Evolutionary conservation across 2,113 vertebrate genomes (phyloP).

Genomic region (Triplophysa siluroides): DNA sequence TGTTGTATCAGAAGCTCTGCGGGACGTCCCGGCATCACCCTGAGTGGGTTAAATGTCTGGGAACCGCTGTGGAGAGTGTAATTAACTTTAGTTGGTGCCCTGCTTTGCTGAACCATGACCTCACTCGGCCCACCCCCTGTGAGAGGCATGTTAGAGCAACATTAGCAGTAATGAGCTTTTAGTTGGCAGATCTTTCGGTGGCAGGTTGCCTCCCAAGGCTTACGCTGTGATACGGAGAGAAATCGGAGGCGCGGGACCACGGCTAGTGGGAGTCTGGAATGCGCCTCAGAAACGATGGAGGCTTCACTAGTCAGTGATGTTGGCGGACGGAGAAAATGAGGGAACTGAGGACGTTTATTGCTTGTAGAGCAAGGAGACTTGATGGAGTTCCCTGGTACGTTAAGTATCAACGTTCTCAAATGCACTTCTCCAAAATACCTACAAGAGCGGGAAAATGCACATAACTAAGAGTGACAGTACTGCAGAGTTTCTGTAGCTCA

Average conservation of each 20-base stretch:
- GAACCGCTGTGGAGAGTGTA: constrained; percentile 50
- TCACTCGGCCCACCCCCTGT: constrained; percentile 67
- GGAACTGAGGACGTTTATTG: background rate
- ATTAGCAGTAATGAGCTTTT: constrained; percentile 76
- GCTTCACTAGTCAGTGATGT: background rate
- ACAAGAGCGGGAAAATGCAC: too few relatives aligned
- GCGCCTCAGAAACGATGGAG: constrained; percentile 63
- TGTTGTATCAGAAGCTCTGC: constrained; percentile 39
- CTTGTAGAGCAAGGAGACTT: too few relatives aligned
- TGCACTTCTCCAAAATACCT: too few relatives aligned
- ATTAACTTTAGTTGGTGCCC: constrained; percentile 59
- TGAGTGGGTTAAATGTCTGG: constrained; percentile 46
- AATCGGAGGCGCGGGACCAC: constrained; percentile 7
- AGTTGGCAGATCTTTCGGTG: constrained; percentile 60
- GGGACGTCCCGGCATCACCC: constrained; percentile 43
- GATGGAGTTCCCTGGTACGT: too few relatives aligned
- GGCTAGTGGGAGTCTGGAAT: constrained; percentile 72
- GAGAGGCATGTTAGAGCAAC: constrained; percentile 77
- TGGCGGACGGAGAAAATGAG: too few relatives aligned
- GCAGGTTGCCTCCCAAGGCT: constrained; percentile 36
- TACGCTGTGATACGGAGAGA: constrained; percentile 5
- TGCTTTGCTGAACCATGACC: constrained; percentile 64
- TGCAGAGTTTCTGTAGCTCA: too few relatives aligned
- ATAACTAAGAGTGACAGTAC: too few relatives aligned
- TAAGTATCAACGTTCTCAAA: too few relatives aligned